phyloP scores from a whole-genome alignment of 2,797 vertebrate species.

The Allobates femoralis region DNA sequence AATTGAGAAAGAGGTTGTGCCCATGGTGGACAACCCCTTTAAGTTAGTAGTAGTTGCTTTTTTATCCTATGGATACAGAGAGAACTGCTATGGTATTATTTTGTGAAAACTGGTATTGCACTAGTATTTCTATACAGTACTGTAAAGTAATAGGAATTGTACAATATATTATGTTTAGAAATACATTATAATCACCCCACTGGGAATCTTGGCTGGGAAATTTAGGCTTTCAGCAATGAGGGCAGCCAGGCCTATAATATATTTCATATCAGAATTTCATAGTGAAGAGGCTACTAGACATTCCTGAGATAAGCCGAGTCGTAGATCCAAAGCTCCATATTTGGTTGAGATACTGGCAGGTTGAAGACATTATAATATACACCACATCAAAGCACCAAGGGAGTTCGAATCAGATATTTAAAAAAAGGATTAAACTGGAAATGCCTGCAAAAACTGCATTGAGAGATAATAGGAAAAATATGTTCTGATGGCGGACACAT shows the following conservation, averaged over 20 bases:
- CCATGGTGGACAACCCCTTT: no score
- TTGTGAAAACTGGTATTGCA: background rate
- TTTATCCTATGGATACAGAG: background rate
- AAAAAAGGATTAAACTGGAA: constrained; percentile 19
- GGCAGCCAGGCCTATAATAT: constrained; percentile 64
- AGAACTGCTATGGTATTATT: background rate
- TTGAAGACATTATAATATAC: constrained; percentile 9
- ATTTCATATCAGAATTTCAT: constrained; percentile 70
- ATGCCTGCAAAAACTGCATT: constrained; percentile 3
- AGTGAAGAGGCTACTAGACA: constrained; percentile 72
- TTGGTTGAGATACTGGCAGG: constrained; percentile 68
- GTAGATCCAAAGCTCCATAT: constrained; percentile 69
- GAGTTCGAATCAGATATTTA: constrained; percentile 39
- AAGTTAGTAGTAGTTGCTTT: no score
- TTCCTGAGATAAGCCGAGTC: constrained; percentile 75
- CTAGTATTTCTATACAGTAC: background rate
- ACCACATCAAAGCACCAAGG: constrained; percentile 4
- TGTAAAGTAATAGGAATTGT: background rate
- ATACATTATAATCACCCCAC: background rate
- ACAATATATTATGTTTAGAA: background rate
- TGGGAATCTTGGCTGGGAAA: background rate
- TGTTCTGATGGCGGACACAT: constrained; percentile 17
- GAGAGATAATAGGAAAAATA: constrained; percentile 33
- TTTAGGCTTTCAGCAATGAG: constrained; percentile 53
- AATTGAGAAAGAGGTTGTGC: no score